Conservation (phyloP, 2,113 vertebrate species). For the Crotophaga sulcirostris region DNA sequence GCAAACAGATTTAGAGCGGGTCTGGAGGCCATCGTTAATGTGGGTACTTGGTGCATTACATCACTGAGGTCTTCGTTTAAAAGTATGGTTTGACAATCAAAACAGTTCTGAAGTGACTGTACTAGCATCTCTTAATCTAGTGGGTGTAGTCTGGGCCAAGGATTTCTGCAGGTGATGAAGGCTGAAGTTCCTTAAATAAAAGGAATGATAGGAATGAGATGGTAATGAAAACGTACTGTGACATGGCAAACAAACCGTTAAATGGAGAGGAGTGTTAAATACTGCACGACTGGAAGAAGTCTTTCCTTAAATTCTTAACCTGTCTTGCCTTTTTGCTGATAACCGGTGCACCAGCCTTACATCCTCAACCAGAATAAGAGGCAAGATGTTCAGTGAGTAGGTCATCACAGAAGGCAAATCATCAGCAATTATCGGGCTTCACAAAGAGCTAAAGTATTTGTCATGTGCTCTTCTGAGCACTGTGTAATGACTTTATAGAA, state of each 20-base stretch:
- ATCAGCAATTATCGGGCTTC: neutral
- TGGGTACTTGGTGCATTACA: neutral
- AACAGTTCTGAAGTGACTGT: neutral
- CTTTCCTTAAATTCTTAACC: neutral
- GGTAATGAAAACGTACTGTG: neutral
- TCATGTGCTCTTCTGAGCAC: constrained; percentile 24
- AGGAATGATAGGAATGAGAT: neutral
- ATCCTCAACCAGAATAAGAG: neutral
- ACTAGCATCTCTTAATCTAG: neutral
- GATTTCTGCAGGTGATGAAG: constrained; percentile 2
- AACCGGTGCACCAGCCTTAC: neutral
- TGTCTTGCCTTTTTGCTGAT: neutral
- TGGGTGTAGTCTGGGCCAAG: neutral
- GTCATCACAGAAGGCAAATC: constrained; percentile 22
- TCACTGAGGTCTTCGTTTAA: neutral
- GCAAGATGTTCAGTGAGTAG: neutral
- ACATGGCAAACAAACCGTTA: neutral
- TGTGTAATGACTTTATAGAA: constrained; percentile 27
- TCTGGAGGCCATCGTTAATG: neutral
- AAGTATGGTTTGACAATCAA: neutral
- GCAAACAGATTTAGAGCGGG: neutral
- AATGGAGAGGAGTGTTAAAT: constrained; percentile 17
- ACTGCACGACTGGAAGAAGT: neutral
- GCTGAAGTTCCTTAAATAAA: constrained; percentile 1
- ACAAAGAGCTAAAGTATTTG: neutral